Evolutionary conservation across 2,797 vertebrate species (phyloP).

Genomic region (Silurus aristotelis): DNA sequence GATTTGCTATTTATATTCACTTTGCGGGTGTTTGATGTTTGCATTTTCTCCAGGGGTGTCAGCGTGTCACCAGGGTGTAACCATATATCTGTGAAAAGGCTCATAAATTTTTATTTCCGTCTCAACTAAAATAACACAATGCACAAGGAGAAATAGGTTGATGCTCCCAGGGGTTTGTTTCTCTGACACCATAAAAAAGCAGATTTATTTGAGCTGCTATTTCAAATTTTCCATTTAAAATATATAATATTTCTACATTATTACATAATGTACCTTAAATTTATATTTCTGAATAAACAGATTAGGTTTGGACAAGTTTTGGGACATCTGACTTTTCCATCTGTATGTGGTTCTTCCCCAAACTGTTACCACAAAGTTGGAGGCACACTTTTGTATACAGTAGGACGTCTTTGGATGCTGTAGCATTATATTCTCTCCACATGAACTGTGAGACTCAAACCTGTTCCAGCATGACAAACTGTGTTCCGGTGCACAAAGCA

Average conservation of each 20-base stretch:
- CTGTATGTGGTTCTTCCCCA: no score
- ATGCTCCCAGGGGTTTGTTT: not conserved
- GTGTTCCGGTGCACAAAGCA: no score
- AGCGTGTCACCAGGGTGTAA: not conserved
- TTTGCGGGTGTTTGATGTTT: not conserved
- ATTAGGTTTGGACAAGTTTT: no score
- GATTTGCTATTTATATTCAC: not conserved
- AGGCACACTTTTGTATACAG: no score
- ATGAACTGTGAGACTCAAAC: no score
- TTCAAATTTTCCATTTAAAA: not conserved
- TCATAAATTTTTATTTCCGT: not conserved
- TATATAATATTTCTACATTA: not conserved
- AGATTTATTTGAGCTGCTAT: not conserved
- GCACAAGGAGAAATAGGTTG: not conserved
- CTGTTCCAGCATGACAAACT: no score
- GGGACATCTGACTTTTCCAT: no score
- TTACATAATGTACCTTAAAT: not conserved
- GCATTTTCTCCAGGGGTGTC: not conserved
- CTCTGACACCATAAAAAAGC: not conserved
- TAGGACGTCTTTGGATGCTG: no score
- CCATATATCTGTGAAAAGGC: constrained; percentile 1
- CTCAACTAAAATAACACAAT: constrained; percentile 1
- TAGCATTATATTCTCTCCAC: no score
- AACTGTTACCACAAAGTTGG: no score
- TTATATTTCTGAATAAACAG: not conserved